Base-by-base conservation (phyloP, 2,797 vertebrate genomes). In the Onychomys leucogaster region DNA sequence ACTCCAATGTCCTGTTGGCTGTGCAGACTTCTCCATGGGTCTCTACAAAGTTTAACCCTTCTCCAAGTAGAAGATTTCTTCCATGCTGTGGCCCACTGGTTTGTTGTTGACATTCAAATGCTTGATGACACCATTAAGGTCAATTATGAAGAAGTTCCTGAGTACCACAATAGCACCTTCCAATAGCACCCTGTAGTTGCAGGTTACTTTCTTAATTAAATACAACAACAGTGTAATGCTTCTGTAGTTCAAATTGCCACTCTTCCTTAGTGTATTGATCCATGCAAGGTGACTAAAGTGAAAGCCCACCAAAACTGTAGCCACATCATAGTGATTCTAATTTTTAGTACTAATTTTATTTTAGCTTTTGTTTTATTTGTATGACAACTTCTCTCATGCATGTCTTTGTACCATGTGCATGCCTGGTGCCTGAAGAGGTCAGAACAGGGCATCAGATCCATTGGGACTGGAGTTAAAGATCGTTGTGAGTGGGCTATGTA, bases 41-140 rank as follows among this genome's bases (percentile, higher is more conserved):
- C 97, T 99, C 99, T 97, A 99, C 99, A 11, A 98, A 99, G 98
- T 99, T 99, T 99, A 99, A 0, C 99, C 99, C 96, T 98, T 99
- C 81, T 99, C 99, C 93, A 99, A 92, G 61, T 99, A 99, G 23
- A 99, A 99, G 0, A 99, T 99, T 98, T 99, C 99, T 5, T 99
- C 99, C 57, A 99, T 99, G 0, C 98, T 99, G 1, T 99, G 99
- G 5, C 99, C 99, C 25, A 99, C 99, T 0, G 99, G 99, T 87
- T 83, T 99, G 95, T 99, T 99, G 0, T 99, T 99, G 95, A 99
- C 57, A 12, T 99, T 46, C 97, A 99, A 98, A 97, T 99, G 99
- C 97, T 98, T 99, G 98, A 99, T 98, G 63, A 99, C 55, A 3
- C 99, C 99, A 0, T 98, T 99, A 2, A 99, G 99, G 97, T 99